Evolutionary conservation across 2,888 invertebrate species (phyloP).

Genomic region (Tinea semifulvella): DNA sequence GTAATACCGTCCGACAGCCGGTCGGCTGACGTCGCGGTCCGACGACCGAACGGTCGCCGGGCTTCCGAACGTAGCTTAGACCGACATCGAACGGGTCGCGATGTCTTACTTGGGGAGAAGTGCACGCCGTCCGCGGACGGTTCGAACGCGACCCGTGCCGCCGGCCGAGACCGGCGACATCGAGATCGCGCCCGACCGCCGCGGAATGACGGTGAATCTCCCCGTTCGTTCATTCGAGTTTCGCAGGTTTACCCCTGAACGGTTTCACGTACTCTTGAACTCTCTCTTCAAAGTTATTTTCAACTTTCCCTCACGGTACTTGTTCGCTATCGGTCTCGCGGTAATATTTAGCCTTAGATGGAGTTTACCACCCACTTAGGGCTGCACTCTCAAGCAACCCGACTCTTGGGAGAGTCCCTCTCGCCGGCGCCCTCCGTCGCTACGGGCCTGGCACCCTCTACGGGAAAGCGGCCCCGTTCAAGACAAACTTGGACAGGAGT

Average conservation of each 20-base stretch:
- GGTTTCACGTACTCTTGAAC: constrained; percentile 61
- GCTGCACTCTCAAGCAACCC: constrained; percentile 71
- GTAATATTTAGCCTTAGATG: constrained; percentile 68
- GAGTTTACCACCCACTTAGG: constrained; percentile 70
- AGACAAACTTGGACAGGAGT: constrained; percentile 46
- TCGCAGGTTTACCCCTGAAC: constrained; percentile 66
- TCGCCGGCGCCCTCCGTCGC: constrained; percentile 31
- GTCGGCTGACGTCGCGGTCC: constrained; percentile 24
- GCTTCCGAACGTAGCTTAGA: constrained; percentile 38
- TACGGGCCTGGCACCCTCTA: constrained; percentile 65
- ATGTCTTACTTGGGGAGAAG: constrained; percentile 56
- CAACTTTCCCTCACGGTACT: constrained; percentile 77
- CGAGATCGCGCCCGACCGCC: constrained; percentile 24
- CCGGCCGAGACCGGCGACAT: constrained; percentile 20
- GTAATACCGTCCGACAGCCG: constrained; percentile 23
- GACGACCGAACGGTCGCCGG: constrained; percentile 20
- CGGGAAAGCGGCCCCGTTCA: constrained; percentile 58
- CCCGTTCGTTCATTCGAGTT: constrained; percentile 57
- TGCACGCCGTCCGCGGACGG: constrained; percentile 32
- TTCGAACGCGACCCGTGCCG: constrained; percentile 26
- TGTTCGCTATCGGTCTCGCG: constrained; percentile 73
- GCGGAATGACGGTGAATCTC: constrained; percentile 40
- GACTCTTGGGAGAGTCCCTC: constrained; percentile 41
- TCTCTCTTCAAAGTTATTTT: constrained; percentile 74
- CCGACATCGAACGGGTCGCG: constrained; percentile 60